Conservation (phyloP, 2,797 vertebrate genomes). For the Crenichthys baileyi region DNA sequence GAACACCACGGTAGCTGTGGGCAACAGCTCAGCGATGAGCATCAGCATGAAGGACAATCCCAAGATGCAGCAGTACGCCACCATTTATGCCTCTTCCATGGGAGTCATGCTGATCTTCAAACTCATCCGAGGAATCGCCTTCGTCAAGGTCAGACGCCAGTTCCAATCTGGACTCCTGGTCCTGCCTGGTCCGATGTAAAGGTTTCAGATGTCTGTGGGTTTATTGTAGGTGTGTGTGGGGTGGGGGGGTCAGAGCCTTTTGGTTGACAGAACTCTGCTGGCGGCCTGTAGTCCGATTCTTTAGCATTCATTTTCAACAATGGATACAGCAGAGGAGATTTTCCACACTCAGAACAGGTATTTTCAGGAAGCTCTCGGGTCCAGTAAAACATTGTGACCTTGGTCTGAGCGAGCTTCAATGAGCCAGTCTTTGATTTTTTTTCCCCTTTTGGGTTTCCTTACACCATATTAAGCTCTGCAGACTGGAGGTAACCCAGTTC, state of each 20-base stretch:
- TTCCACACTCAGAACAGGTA: neutral
- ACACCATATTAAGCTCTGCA: neutral
- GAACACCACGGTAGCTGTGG: conserved; percentile 83
- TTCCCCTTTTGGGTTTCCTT: neutral
- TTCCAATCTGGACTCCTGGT: neutral
- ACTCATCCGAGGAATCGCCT: conserved; percentile 86
- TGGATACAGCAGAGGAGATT: neutral
- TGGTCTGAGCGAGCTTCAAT: neutral
- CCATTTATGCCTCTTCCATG: conserved; percentile 91
- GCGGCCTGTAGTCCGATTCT: too few relatives aligned
- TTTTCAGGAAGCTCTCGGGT: neutral
- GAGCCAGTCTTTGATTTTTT: too few relatives aligned
- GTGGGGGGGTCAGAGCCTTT: too few relatives aligned
- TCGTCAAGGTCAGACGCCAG: conserved; percentile 86
- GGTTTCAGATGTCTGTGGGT: neutral
- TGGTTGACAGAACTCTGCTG: too few relatives aligned
- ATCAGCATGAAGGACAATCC: conserved; percentile 92
- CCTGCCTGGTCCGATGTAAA: neutral
- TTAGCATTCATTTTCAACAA: neutral
- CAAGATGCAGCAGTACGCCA: conserved; percentile 88
- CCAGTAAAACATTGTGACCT: neutral
- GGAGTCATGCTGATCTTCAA: conserved; percentile 90
- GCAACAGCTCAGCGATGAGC: conserved; percentile 84
- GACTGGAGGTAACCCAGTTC: neutral
- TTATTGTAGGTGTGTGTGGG: neutral